Conservation (phyloP, 2,888 invertebrate species). For the Syritta pipiens region DNA sequence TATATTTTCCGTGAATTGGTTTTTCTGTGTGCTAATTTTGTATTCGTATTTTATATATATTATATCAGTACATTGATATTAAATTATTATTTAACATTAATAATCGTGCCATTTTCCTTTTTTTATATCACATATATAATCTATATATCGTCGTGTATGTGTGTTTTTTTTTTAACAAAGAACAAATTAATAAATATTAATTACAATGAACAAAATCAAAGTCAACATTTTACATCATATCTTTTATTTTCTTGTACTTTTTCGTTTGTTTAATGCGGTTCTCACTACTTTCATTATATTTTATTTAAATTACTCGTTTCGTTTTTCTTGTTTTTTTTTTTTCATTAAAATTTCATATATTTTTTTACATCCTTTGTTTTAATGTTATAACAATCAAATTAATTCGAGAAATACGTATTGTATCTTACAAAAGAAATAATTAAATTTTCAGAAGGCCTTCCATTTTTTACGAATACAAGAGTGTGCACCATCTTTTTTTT, state of each 20-base stretch:
- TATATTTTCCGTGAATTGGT: conserved; percentile 78
- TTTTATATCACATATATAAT: conserved; percentile 67
- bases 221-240: conserved; percentile 52
- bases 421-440: conserved; percentile 29
- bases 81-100: conserved; percentile 62
- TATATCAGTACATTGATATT: conserved; percentile 68
- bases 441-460: conserved; percentile 71
- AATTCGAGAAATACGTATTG: conserved; percentile 43
- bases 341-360: conserved; percentile 61
- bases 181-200: conserved; percentile 62
- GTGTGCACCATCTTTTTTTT: conserved; percentile 73
- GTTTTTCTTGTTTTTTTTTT: conserved; percentile 50
- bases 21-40: conserved; percentile 78
- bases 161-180: conserved; percentile 73
- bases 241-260: conserved; percentile 51
- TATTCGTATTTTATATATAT: conserved; percentile 74
- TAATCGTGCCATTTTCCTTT: conserved; percentile 62
- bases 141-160: conserved; percentile 77
- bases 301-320: conserved; percentile 64
- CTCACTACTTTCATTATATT: conserved; percentile 67
- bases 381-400: conserved; percentile 58
- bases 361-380: conserved; percentile 51
- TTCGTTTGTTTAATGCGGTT: conserved; percentile 53
- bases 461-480: conserved; percentile 77
- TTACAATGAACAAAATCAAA: conserved; percentile 53